Percentiles rank a stretch among this genome's conserved stretches.
phyloP scores from a whole-genome alignment of 2,888 invertebrate genomes.

The Chrysolina haemoptera region DNA sequence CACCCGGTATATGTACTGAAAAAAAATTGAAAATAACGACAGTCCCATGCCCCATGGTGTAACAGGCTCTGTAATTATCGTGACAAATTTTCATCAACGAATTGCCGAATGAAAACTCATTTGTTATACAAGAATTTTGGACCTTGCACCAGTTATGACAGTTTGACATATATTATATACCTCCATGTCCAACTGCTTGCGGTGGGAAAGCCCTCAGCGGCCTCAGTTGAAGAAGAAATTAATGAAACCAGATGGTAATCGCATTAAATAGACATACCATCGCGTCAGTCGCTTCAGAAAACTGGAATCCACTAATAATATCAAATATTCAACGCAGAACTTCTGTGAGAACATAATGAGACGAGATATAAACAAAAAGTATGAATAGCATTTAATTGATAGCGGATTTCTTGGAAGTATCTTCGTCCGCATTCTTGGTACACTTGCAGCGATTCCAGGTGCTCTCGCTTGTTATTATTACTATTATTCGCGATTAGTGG shows the following conservation, averaged over 20 bases:
- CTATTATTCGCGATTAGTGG: slow-evolving; percentile 46
- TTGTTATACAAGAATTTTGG: too few relatives aligned
- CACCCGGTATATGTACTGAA: too few relatives aligned
- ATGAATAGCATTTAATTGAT: slow-evolving; percentile 34
- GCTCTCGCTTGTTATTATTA: slow-evolving; percentile 49
- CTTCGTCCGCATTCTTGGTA: slow-evolving; percentile 47
- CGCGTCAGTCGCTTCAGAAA: slow-evolving; percentile 34
- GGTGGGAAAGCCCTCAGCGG: slow-evolving; percentile 33
- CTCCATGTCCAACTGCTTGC: not conserved
- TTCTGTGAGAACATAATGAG: slow-evolving; percentile 42
- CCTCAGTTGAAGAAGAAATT: slow-evolving; percentile 34
- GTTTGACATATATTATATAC: too few relatives aligned
- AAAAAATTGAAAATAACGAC: too few relatives aligned
- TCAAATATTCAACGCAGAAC: slow-evolving; percentile 37
- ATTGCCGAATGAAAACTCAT: too few relatives aligned
- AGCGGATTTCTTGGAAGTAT: slow-evolving; percentile 37
- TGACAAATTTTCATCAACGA: too few relatives aligned
- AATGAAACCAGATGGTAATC: slow-evolving; percentile 44
- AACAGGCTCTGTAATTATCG: too few relatives aligned
- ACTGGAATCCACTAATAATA: slow-evolving; percentile 43
- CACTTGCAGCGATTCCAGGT: slow-evolving; percentile 47
- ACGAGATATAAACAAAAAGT: slow-evolving; percentile 9
- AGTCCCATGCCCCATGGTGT: too few relatives aligned
- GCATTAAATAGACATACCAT: slow-evolving; percentile 38
- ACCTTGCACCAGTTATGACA: too few relatives aligned